These are phyloP conservation scores for Leptinotarsa defecta DNA, from an alignment of 1,140 invertebrate species.

Conservation along the genomic window DNA sequence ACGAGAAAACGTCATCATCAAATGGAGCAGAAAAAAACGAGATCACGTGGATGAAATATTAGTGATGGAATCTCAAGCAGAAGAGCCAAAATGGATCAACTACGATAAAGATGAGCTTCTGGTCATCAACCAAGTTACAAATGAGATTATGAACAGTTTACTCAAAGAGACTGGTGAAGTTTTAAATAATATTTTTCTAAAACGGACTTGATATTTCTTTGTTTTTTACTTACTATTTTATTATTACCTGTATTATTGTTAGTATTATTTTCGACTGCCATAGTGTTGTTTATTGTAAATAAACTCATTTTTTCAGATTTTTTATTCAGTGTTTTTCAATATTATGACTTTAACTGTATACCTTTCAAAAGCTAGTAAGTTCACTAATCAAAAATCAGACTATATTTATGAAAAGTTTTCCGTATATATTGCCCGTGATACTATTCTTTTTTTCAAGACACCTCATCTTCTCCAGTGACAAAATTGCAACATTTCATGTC, in stretches of 20 bases:
- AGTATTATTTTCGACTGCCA: conserved; percentile 18
- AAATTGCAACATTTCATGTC: no score
- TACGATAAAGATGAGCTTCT: conserved; percentile 72
- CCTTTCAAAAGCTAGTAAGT: no score
- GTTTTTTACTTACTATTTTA: conserved; percentile 7
- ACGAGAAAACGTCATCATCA: conserved; percentile 65
- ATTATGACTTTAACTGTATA: no score
- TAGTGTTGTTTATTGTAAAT: conserved; percentile 13
- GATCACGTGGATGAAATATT: conserved; percentile 75
- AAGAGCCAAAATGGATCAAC: conserved; percentile 74
- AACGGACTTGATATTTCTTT: conserved; percentile 1
- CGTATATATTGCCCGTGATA: no score
- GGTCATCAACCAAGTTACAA: conserved; percentile 70
- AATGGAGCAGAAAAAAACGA: conserved; percentile 70
- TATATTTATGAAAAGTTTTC: no score
- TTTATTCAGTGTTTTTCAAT: neutral
- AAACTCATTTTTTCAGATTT: conserved; percentile 1
- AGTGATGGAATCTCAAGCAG: conserved; percentile 69
- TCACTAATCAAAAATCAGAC: no score
- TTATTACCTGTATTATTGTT: conserved; percentile 4
- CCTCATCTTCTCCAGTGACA: no score
- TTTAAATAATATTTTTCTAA: conserved; percentile 23
- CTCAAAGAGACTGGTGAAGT: conserved; percentile 64
- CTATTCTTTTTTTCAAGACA: no score
- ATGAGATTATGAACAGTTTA: conserved; percentile 66